Evolutionary conservation across 2,113 vertebrate species (phyloP), one percentile per base, ranked within the genome.

Genomic region (Petroica traversi): DNA sequence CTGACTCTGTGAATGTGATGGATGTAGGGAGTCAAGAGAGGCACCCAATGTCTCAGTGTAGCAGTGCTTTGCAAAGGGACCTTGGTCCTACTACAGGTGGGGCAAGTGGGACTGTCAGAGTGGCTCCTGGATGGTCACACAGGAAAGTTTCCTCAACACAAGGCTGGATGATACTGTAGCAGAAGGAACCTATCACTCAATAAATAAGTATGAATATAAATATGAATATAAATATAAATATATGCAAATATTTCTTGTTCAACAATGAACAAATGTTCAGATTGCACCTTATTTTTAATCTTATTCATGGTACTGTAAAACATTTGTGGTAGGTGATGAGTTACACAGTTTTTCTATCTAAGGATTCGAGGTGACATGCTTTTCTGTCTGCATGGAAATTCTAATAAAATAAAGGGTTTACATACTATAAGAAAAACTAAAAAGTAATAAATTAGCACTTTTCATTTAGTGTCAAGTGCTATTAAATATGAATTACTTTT

Each of bases 31-130:
- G 36, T 24, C 22, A 36, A 4, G 18, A 0, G 5, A 36, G 12
- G 23, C 22, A 33, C 10, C 17, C 15, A 17, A 19, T 0, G 0
- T 33, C 51, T 45, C 19, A 11, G 15, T 29, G 19, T 1, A 38
- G 33, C 36, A 80, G 51, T 31, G 14, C 18, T 36, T n/a, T 26
- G 14, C 36, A 12, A 38, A 24, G 26, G 12, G 19, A 15, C 8
- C 9, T 41, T 12, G 15, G 8, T 64, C 17, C 58, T 11, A 2
- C 10, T 11, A 24, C 18, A 49, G 26, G 18, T 13, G 31, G 8
- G 33, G 14, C 20, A 48, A 31, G 29, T 18, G 36, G 33, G 6
- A 19, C 14, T 51, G 18, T 10, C 51, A 43, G 36, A 26, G 14
- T 4, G 18, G 6, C 51, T 36, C 36, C 76, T 43, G 51, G 12